Conservation (phyloP, 2,797 vertebrate genomes). For the Lithobates sylvaticus region DNA sequence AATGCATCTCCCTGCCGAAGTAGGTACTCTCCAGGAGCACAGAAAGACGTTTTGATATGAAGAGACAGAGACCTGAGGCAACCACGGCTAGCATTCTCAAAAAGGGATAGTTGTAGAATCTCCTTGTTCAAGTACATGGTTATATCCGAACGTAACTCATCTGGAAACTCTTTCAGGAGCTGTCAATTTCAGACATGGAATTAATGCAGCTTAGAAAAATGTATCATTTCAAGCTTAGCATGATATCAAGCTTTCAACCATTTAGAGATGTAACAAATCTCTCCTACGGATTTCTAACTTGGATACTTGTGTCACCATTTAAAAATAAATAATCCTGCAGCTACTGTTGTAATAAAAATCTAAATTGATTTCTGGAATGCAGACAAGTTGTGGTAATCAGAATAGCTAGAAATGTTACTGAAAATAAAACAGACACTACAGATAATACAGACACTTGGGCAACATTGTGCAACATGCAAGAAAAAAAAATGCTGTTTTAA, state of each 20-base stretch:
- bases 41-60: conserved; percentile 98
- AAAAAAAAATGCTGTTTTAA: too few relatives aligned
- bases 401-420: not conserved
- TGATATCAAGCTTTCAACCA: conserved; percentile 6
- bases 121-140: conserved; percentile 99
- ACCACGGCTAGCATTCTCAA: conserved; percentile 92
- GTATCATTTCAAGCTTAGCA: conserved; percentile 10
- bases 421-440: not conserved
- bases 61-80: conserved; percentile 96
- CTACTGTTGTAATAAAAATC: not conserved
- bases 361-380: conserved; percentile 1
- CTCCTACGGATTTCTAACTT: not conserved
- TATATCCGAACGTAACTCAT: conserved; percentile 96
- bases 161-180: conserved; percentile 97
- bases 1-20: conserved; percentile 94
- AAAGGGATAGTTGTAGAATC: conserved; percentile 94
- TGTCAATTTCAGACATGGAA: conserved; percentile 67
- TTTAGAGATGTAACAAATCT: conserved; percentile 37
- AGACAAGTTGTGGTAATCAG: not conserved
- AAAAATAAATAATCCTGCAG: conserved; percentile 14
- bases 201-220: conserved; percentile 28
- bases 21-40: conserved; percentile 95
- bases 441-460: not conserved
- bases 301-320: not conserved
- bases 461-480: not conserved